Conservation (phyloP, 2,113 vertebrate genomes). For the Callionymus lyra region DNA sequence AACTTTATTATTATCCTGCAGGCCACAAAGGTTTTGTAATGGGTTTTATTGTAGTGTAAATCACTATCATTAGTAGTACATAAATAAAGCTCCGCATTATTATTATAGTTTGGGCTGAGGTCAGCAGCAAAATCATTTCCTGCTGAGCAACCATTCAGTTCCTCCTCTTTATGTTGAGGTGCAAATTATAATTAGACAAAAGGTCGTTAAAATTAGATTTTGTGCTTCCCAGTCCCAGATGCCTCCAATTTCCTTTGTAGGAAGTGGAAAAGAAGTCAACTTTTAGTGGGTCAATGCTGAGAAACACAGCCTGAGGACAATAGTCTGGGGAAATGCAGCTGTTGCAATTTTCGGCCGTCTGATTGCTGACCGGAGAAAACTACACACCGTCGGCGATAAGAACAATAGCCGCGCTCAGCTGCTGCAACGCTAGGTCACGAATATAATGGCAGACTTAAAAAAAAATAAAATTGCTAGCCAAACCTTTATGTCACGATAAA, state of each 20-base stretch:
- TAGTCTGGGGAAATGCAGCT: constrained; percentile 22
- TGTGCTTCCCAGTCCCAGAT: constrained; percentile 7
- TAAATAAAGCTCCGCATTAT: no score
- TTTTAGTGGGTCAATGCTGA: constrained; percentile 25
- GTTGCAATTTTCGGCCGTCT: constrained; percentile 42
- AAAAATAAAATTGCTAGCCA: constrained; percentile 33
- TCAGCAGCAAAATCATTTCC: constrained; percentile 1
- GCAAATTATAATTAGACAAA: constrained; percentile 10
- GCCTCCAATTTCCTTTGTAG: constrained; percentile 1
- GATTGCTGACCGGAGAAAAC: constrained; percentile 31
- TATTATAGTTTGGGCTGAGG: background rate
- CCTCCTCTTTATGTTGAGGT: background rate
- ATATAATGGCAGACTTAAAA: constrained; percentile 24
- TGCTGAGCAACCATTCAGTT: background rate
- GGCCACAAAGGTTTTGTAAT: background rate
- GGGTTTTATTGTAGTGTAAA: no score
- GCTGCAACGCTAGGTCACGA: constrained; percentile 29
- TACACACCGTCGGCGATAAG: constrained; percentile 22
- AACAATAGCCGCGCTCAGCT: constrained; percentile 27
- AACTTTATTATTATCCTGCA: no score
- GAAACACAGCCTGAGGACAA: constrained; percentile 25
- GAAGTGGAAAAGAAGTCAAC: constrained; percentile 5
- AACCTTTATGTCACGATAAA: constrained; percentile 25
- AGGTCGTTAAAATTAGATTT: constrained; percentile 10
- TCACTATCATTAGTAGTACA: no score